Evolutionary conservation across 2,888 invertebrate species (phyloP).

Genomic region (Macroteleia sp.): DNA sequence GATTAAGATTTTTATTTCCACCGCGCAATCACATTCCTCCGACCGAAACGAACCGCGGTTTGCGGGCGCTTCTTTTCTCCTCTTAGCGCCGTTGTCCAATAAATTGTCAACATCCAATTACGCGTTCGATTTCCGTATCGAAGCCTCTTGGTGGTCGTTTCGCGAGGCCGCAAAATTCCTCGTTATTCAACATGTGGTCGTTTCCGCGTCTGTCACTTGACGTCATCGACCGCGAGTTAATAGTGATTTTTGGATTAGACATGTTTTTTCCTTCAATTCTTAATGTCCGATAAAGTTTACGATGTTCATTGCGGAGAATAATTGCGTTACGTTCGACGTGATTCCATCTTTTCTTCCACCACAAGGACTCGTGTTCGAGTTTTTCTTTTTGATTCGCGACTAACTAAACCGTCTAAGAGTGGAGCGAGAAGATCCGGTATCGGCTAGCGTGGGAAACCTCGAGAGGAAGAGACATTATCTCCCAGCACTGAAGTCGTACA

Average conservation of each 20-base stretch:
- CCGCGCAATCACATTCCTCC: too few relatives aligned
- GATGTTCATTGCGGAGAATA: constrained; percentile 20
- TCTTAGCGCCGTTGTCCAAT: constrained; percentile 35
- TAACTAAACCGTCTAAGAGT: constrained; percentile 3
- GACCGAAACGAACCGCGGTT: constrained; percentile 23
- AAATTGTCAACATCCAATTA: constrained; percentile 57
- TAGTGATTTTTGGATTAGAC: constrained; percentile 35
- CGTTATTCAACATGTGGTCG: constrained; percentile 26
- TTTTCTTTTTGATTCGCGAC: constrained; percentile 23
- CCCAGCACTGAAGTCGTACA: neutral
- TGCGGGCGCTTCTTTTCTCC: constrained; percentile 26
- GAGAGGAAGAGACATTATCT: constrained; percentile 7
- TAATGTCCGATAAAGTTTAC: constrained; percentile 9
- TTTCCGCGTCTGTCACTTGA: constrained; percentile 29
- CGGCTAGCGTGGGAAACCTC: constrained; percentile 48
- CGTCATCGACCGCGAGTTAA: constrained; percentile 24
- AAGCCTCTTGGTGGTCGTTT: constrained; percentile 18
- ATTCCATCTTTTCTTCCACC: constrained; percentile 34
- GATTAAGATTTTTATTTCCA: too few relatives aligned
- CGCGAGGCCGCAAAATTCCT: constrained; percentile 29
- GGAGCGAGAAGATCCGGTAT: constrained; percentile 33
- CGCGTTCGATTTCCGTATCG: constrained; percentile 39
- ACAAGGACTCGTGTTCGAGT: constrained; percentile 14
- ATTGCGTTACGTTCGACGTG: constrained; percentile 53
- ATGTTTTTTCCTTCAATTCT: neutral